Evolutionary conservation across 2,888 invertebrate genomes (phyloP).

Genomic region (Athalia cordata): DNA sequence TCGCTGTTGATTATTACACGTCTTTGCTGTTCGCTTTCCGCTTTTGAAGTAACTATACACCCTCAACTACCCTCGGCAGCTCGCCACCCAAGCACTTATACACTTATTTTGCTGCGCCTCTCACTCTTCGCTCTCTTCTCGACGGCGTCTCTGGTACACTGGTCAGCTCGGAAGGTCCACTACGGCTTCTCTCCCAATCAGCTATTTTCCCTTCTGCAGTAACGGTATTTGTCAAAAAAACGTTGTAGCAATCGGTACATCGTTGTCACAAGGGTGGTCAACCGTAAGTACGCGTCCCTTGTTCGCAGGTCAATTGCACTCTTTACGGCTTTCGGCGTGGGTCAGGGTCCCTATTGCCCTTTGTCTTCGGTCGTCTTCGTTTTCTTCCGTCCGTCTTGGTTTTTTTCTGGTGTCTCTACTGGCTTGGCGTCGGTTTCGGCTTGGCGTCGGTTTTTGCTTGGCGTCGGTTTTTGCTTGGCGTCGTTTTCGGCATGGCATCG

Average conservation of each 20-base stretch:
- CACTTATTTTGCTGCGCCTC: no score
- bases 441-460: neutral
- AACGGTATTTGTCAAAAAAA: no score
- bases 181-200: no score
- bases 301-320: conserved; percentile 5
- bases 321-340: neutral
- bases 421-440: neutral
- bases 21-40: neutral
- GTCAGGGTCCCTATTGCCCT: neutral
- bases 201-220: no score
- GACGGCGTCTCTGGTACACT: no score
- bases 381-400: conserved; percentile 1
- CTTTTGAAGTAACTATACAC: neutral
- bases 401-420: neutral
- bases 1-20: neutral
- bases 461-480: neutral
- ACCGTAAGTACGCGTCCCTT: no score
- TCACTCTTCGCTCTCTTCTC: no score
- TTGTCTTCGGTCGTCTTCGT: neutral
- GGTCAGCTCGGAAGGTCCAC: no score
- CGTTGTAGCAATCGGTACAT: no score
- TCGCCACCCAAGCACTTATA: neutral
- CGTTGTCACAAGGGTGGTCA: no score
- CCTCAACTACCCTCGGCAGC: neutral
- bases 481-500: no score